Evolutionary conservation across 2,797 vertebrate genomes (phyloP).

Genomic region (Podarcis lilfordi): DNA sequence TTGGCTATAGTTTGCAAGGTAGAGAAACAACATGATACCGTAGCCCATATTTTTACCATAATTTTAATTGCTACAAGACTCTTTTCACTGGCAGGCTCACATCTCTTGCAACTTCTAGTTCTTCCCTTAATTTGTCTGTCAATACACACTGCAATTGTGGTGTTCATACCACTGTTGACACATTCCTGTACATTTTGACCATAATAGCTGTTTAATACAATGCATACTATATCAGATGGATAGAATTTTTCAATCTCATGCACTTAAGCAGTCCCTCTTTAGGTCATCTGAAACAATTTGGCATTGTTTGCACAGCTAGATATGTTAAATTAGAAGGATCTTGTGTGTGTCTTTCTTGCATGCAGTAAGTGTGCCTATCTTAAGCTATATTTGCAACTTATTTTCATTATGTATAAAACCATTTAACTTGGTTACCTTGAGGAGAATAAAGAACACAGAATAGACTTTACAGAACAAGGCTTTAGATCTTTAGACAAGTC

Average conservation of each 20-base stretch:
- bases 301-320: not conserved
- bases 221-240: not conserved
- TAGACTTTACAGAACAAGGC: not conserved
- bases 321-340: not conserved
- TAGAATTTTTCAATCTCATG: not conserved
- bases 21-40: not conserved
- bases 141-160: not conserved
- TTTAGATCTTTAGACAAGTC: not conserved
- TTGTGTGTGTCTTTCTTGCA: not conserved
- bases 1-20: not conserved
- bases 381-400: not conserved
- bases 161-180: not conserved
- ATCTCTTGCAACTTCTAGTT: not conserved
- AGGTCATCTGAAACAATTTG: not conserved
- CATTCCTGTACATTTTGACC: not conserved
- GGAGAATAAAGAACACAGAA: slow-evolving; percentile 6
- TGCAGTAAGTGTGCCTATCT: not conserved
- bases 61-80: too few species aligned
- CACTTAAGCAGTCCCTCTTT: not conserved
- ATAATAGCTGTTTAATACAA: not conserved
- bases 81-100: not conserved
- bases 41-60: not conserved
- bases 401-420: not conserved
- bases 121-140: not conserved
- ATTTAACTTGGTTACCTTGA: not conserved